A percentile compares a stretch with the other conserved stretches of the same genome.
Evolutionary conservation across 2,113 vertebrate species (phyloP).

Genomic region (Cololabis saira): DNA sequence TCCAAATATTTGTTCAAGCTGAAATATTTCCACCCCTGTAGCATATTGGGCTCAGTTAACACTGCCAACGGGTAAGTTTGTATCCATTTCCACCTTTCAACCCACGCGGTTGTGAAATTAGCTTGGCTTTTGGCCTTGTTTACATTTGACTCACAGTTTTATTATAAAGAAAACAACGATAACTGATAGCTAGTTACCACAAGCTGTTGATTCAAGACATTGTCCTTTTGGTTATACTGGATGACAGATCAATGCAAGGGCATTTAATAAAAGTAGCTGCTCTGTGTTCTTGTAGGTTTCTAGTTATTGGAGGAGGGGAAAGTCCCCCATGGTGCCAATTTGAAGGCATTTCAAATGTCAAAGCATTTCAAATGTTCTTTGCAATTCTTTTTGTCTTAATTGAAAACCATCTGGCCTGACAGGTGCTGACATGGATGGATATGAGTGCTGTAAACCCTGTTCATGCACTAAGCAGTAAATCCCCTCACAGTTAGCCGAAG

Average conservation of each 20-base stretch:
- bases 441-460: conserved; percentile 32
- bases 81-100: neutral
- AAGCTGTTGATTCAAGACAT: neutral
- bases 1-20: neutral
- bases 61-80: neutral
- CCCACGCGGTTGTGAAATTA: neutral
- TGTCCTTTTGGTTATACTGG: neutral
- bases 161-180: neutral
- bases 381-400: neutral
- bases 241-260: neutral
- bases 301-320: no score
- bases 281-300: no score
- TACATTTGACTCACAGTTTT: neutral
- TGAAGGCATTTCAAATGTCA: neutral
- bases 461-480: conserved; percentile 54
- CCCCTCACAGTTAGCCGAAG: conserved; percentile 32
- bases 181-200: neutral
- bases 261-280: no score
- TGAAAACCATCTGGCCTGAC: conserved; percentile 2
- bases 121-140: neutral
- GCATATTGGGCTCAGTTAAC: neutral
- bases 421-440: neutral
- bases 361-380: conserved; percentile 4
- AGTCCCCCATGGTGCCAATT: no score
- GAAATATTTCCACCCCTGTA: neutral